Conservation (phyloP, 35 echinoderm and acorn worm genomes). For the Heliocidaris tuberculata region DNA sequence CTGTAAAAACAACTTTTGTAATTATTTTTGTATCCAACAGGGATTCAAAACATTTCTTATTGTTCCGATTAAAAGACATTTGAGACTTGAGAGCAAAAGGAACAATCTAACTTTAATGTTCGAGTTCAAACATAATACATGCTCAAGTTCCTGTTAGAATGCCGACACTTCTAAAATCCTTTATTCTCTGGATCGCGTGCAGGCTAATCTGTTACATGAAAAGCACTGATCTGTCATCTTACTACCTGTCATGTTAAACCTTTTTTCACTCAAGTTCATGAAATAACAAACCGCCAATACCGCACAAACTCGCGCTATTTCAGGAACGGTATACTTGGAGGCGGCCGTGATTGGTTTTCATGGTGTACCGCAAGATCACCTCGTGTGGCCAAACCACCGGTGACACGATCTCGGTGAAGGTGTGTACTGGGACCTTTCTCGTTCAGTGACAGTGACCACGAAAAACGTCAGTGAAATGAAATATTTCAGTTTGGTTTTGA, state of each 20-base stretch:
- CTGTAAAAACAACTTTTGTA: too few species aligned
- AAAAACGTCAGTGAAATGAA: neutral
- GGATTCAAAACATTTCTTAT: too few species aligned
- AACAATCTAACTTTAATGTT: too few species aligned
- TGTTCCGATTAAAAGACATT: too few species aligned
- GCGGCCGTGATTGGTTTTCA: neutral
- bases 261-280: neutral
- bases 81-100: too few species aligned
- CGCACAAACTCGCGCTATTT: neutral
- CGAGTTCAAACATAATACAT: neutral
- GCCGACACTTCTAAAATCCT: neutral
- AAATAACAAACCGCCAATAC: neutral
- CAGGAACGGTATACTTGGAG: neutral
- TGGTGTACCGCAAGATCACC: constrained; percentile 24
- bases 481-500: neutral
- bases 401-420: neutral
- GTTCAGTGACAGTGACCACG: neutral
- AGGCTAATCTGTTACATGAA: constrained; percentile 17
- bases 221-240: neutral
- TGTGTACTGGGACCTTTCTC: neutral
- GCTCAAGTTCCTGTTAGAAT: neutral
- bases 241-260: neutral
- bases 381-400: neutral
- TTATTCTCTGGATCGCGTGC: neutral
- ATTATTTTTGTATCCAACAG: too few species aligned